These are phyloP conservation scores for Polyploca ridens DNA, from an alignment of 2,888 invertebrate genomes.

Conservation along the genomic window DNA sequence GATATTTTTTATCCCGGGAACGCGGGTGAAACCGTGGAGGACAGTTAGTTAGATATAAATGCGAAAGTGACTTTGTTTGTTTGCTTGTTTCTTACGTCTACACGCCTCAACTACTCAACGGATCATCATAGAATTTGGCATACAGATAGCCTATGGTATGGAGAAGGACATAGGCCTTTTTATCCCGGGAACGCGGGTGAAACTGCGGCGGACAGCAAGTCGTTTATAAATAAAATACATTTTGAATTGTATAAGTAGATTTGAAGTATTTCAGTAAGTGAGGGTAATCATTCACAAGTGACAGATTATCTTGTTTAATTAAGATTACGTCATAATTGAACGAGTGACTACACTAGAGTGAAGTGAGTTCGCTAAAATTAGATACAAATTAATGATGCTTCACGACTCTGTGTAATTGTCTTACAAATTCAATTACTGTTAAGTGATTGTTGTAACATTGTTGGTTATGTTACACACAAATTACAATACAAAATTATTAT, in stretches of 20 bases:
- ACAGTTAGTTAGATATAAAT: no score
- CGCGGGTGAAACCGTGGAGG: no score
- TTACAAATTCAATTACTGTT: constrained; percentile 10
- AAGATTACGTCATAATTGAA: constrained; percentile 5
- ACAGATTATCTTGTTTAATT: constrained; percentile 3
- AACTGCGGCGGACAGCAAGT: no score
- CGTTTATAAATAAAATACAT: no score
- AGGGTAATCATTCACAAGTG: not conserved
- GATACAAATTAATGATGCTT: constrained; percentile 13
- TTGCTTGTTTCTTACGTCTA: no score
- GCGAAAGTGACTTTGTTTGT: no score
- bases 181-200: no score
- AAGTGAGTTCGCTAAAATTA: constrained; percentile 6
- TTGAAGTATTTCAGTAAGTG: not conserved
- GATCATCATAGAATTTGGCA: no score
- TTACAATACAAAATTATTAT: not conserved
- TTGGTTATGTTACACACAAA: not conserved
- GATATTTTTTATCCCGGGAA: no score
- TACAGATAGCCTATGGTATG: no score
- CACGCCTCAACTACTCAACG: no score
- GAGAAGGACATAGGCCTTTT: no score
- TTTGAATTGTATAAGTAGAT: not conserved
- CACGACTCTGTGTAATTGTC: constrained; percentile 6
- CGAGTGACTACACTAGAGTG: not conserved
- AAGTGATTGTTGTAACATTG: constrained; percentile 5